These are phyloP conservation scores for Ypsolopha scabrella DNA, from an alignment of 2,888 invertebrate species.

Conservation along the genomic window DNA sequence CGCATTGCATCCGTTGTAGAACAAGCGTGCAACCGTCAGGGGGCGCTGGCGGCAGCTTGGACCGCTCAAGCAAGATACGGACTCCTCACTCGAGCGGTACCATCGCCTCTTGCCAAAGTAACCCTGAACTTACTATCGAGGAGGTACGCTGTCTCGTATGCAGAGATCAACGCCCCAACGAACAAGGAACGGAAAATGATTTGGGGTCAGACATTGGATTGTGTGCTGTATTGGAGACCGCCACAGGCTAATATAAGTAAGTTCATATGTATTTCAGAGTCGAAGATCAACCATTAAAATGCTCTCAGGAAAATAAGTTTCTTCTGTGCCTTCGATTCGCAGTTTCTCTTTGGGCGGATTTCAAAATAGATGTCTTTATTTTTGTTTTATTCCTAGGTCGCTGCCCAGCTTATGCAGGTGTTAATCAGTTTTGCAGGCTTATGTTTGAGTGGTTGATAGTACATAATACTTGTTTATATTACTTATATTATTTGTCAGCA, in stretches of 20 bases:
- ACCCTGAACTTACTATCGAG: constrained; percentile 75
- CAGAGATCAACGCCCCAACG: constrained; percentile 63
- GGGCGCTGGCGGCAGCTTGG: constrained; percentile 66
- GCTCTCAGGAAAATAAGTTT: background rate
- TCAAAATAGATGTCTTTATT: no score
- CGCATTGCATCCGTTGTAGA: constrained; percentile 41
- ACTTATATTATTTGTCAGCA: no score
- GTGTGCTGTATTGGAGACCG: constrained; percentile 78
- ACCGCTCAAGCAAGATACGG: constrained; percentile 57
- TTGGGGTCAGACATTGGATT: constrained; percentile 75
- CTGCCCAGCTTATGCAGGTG: no score
- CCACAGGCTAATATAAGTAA: constrained; percentile 83
- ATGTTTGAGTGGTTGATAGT: no score
- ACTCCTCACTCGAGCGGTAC: constrained; percentile 73
- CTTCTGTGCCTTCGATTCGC: no score
- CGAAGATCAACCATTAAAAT: background rate
- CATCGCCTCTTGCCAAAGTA: constrained; percentile 59
- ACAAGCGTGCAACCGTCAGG: constrained; percentile 51
- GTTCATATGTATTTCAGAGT: constrained; percentile 22
- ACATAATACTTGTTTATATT: no score
- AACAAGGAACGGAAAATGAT: constrained; percentile 60
- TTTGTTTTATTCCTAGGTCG: no score
- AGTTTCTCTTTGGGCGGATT: no score
- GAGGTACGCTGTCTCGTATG: constrained; percentile 75
- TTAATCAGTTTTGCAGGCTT: no score